These are phyloP conservation scores for Pseudolaguvia tuberculata DNA, from an alignment of 2,113 vertebrate genomes.

Conservation along the genomic window DNA sequence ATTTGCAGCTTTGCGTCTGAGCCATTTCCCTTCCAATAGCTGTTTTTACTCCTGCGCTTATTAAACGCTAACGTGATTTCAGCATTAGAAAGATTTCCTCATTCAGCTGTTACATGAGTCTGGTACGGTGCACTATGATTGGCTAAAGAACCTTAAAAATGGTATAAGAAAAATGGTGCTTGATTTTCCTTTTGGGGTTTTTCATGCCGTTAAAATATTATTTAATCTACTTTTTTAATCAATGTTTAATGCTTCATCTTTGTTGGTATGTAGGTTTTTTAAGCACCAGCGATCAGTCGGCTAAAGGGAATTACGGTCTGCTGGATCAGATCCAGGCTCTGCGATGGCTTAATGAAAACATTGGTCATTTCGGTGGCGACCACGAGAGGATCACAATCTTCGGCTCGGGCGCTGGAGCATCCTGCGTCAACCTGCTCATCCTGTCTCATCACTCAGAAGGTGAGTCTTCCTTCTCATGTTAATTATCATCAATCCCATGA, in stretches of 20 bases:
- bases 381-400: constrained; percentile 97
- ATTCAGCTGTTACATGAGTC: neutral
- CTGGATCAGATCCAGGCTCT: constrained; percentile 98
- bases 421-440: constrained; percentile 98
- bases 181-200: neutral
- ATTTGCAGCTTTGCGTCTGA: neutral
- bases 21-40: neutral
- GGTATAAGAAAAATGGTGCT: neutral
- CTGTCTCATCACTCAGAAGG: constrained; percentile 99
- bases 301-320: constrained; percentile 97
- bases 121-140: neutral
- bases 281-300: constrained; percentile 95
- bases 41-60: neutral
- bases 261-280: constrained; percentile 79
- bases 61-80: constrained; percentile 14
- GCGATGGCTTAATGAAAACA: constrained; percentile 98
- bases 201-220: no score
- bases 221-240: neutral
- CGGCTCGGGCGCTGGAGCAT: constrained; percentile 95
- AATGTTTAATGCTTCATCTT: constrained; percentile 3
- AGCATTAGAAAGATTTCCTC: neutral
- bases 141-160: neutral
- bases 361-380: constrained; percentile 96
- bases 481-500: neutral
- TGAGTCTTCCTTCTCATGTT: constrained; percentile 74